These are phyloP conservation scores for Cheilosia grossa DNA, from an alignment of 2,888 invertebrate species.

Conservation along the genomic window DNA sequence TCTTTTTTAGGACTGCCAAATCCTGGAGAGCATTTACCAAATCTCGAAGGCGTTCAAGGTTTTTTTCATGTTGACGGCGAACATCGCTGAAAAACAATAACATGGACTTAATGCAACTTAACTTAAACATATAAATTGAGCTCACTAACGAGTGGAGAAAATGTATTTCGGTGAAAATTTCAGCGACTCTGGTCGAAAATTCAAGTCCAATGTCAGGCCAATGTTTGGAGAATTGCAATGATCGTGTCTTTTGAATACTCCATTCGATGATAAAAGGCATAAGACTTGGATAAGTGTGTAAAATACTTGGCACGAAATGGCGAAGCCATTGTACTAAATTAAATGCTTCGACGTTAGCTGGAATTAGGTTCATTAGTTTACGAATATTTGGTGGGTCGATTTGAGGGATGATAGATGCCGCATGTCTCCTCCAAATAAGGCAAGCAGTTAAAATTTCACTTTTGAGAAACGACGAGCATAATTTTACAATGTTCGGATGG, in stretches of 20 bases:
- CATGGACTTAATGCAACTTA: background rate
- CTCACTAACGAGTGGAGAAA: constrained; percentile 81
- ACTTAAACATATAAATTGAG: background rate
- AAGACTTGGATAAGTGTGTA: constrained; percentile 80
- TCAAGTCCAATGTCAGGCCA: constrained; percentile 83
- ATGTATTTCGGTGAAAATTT: constrained; percentile 81
- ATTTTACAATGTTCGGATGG: constrained; percentile 80
- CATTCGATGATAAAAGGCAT: constrained; percentile 82
- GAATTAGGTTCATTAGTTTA: constrained; percentile 80
- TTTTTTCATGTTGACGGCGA: constrained; percentile 80
- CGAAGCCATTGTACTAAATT: constrained; percentile 82
- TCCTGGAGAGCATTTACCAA: constrained; percentile 81
- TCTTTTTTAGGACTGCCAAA: constrained; percentile 80
- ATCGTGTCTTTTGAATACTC: constrained; percentile 81
- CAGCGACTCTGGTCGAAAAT: constrained; percentile 80
- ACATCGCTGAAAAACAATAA: constrained; percentile 78
- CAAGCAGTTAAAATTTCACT: constrained; percentile 81
- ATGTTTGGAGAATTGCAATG: constrained; percentile 80
- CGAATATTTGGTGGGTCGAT: constrained; percentile 79
- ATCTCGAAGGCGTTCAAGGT: constrained; percentile 79
- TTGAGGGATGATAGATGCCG: constrained; percentile 79
- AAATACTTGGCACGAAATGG: constrained; percentile 81
- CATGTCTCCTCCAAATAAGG: constrained; percentile 82
- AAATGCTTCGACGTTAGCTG: constrained; percentile 80
- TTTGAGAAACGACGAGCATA: constrained; percentile 80